phyloP scores from a whole-genome alignment of 2,797 vertebrate genomes.

The Choloepus didactylus region DNA sequence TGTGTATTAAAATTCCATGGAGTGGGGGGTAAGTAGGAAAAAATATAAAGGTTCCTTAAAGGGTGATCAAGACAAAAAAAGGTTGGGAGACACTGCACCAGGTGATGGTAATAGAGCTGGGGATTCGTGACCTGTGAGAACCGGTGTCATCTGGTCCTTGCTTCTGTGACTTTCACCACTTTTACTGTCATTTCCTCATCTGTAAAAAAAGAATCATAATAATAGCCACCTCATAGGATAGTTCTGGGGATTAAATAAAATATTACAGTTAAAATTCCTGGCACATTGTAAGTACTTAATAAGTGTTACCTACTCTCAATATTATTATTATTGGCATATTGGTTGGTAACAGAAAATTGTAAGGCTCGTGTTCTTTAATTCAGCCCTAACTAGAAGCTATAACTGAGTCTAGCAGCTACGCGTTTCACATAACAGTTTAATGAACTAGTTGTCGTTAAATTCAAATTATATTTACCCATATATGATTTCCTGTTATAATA shows the following conservation, averaged over 20 bases:
- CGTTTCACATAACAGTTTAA: not conserved
- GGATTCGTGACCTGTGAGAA: not conserved
- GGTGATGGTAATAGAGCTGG: not conserved
- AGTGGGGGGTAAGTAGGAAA: not conserved
- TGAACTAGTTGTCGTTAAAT: not conserved
- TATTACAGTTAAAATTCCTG: not conserved
- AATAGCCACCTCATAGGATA: not conserved
- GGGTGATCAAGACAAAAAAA: too few species aligned
- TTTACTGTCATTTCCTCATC: too few species aligned
- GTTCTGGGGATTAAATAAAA: not conserved
- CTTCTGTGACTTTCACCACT: not conserved
- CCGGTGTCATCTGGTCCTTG: not conserved
- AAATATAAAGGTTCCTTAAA: not conserved
- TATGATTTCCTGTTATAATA: constrained; percentile 21
- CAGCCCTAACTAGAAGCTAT: not conserved
- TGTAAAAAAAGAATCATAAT: too few species aligned
- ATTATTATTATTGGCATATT: not conserved
- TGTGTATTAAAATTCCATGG: not conserved
- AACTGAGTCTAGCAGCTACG: not conserved
- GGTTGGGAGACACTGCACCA: not conserved
- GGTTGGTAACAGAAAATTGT: not conserved
- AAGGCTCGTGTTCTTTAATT: not conserved
- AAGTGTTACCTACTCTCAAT: not conserved
- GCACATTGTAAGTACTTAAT: not conserved
- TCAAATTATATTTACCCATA: not conserved